phyloP scores from a whole-genome alignment of 2,888 invertebrate species.

The Imbricaverruca yamaguchii region DNA sequence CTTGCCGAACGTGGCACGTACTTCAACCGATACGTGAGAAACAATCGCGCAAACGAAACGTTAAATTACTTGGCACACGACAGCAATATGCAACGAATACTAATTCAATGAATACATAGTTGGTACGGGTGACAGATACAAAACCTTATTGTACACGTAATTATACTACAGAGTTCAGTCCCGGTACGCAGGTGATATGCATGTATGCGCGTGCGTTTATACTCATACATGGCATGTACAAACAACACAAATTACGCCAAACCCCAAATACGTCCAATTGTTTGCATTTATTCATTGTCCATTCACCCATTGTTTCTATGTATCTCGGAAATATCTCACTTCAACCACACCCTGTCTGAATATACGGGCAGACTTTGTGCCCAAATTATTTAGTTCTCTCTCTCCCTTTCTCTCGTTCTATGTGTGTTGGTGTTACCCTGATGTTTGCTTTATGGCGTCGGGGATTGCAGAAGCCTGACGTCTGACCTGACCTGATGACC shows the following conservation, averaged over 20 bases:
- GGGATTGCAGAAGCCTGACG: neutral
- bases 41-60: neutral
- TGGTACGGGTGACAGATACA: neutral
- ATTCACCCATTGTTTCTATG: too few species aligned
- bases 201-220: neutral
- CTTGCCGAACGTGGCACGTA: neutral
- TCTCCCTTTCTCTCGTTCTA: neutral
- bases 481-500: too few species aligned
- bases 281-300: neutral
- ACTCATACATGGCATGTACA: constrained; percentile 19
- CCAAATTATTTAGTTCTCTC: neutral
- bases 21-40: neutral
- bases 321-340: too few species aligned
- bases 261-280: neutral
- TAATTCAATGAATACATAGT: neutral
- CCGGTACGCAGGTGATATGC: constrained; percentile 17
- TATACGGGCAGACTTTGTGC: neutral
- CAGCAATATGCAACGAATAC: constrained; percentile 16
- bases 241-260: constrained; percentile 10
- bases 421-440: neutral
- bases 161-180: neutral
- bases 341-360: too few species aligned
- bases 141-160: constrained; percentile 18
- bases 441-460: neutral
- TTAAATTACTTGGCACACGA: constrained; percentile 21